phyloP scores from a whole-genome alignment of 1,140 invertebrate species.

The Anadara kagoshimensis region DNA sequence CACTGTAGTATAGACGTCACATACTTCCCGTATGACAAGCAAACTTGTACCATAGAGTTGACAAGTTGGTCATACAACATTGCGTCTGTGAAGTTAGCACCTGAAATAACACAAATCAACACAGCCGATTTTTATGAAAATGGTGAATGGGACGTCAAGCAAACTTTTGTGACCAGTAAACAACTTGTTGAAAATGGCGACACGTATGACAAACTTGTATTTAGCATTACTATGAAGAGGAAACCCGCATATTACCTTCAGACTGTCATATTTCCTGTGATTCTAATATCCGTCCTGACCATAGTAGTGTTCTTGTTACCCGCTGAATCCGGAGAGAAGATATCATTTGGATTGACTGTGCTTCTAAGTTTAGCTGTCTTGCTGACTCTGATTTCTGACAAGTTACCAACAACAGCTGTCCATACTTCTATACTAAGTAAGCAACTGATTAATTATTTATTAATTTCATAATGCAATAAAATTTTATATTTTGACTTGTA shows the following conservation, averaged over 20 bases:
- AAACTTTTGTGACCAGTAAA: neutral
- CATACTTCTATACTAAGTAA: slow-evolving; percentile 10
- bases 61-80: slow-evolving; percentile 92
- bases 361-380: slow-evolving; percentile 16
- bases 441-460: neutral
- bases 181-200: slow-evolving; percentile 4
- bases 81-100: slow-evolving; percentile 12
- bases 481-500: too few relatives aligned
- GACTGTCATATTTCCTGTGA: slow-evolving; percentile 10
- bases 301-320: slow-evolving; percentile 11
- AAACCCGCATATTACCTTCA: slow-evolving; percentile 3
- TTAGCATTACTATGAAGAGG: neutral
- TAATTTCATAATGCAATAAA: too few relatives aligned
- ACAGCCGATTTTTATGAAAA: slow-evolving; percentile 29
- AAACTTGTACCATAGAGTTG: slow-evolving; percentile 97
- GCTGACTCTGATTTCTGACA: slow-evolving; percentile 13
- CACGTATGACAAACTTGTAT: slow-evolving; percentile 3
- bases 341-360: slow-evolving; percentile 5
- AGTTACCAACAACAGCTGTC: slow-evolving; percentile 14
- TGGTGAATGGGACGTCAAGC: slow-evolving; percentile 40
- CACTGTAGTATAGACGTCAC: slow-evolving; percentile 87
- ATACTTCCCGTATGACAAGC: slow-evolving; percentile 86
- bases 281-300: slow-evolving; percentile 1
- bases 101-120: slow-evolving; percentile 2
- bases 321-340: slow-evolving; percentile 13